Evolutionary conservation across 1,140 invertebrate species (phyloP).

Genomic region (Lucilia cuprina): DNA sequence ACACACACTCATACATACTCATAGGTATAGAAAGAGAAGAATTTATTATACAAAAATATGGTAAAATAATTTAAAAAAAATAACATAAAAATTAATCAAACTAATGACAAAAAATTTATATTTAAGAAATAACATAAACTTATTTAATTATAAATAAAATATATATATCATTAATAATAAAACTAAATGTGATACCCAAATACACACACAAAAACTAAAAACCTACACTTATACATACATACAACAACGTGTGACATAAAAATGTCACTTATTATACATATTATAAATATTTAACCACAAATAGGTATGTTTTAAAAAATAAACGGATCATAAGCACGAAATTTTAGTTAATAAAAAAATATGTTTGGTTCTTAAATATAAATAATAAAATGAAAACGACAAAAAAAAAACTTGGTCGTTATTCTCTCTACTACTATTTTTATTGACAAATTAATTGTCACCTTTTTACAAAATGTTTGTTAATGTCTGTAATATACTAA

Average conservation of each 20-base stretch:
- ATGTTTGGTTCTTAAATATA: not conserved
- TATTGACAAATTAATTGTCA: slow-evolving; percentile 18
- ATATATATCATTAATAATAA: slow-evolving; percentile 10
- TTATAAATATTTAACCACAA: not conserved
- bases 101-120: slow-evolving; percentile 9
- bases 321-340: not conserved
- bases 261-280: not conserved
- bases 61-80: slow-evolving; percentile 19
- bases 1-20: not conserved
- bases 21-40: not conserved
- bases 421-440: not conserved
- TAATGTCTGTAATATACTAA: too few species aligned
- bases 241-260: not conserved
- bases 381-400: not conserved
- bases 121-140: too few species aligned
- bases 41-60: not conserved
- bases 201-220: too few species aligned
- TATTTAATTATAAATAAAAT: not conserved
- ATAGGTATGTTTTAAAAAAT: not conserved
- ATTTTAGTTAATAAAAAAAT: not conserved
- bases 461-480: slow-evolving; percentile 12
- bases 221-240: not conserved
- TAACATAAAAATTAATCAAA: slow-evolving; percentile 27
- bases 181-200: too few species aligned
- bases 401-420: not conserved